Percentiles rank a stretch among this genome's conserved stretches.
Evolutionary conservation across 2,888 invertebrate species (phyloP).

Genomic region (Iphiclides podalirius): DNA sequence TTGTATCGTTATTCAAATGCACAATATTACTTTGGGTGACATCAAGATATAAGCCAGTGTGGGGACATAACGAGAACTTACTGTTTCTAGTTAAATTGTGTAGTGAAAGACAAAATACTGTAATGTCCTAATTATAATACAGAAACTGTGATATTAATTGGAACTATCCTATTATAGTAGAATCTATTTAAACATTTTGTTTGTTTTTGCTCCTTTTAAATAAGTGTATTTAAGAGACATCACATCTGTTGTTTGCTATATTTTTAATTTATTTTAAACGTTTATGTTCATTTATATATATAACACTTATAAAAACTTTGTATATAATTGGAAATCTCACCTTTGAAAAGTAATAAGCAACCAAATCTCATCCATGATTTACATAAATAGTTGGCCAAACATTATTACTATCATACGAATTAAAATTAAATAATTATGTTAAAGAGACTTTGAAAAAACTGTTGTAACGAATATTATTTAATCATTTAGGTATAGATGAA

Average conservation of each 20-base stretch:
- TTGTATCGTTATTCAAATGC: conserved; percentile 83
- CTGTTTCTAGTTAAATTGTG: conserved; percentile 76
- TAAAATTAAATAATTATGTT: too few species aligned
- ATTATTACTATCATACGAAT: too few species aligned
- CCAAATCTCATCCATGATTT: too few species aligned
- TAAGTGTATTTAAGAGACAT: not conserved
- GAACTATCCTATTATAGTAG: conserved; percentile 66
- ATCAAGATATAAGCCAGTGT: conserved; percentile 77
- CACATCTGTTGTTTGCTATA: not conserved
- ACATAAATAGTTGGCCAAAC: too few species aligned
- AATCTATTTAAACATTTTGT: conserved; percentile 39
- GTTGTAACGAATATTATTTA: too few species aligned
- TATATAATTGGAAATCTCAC: too few species aligned
- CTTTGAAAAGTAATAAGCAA: too few species aligned
- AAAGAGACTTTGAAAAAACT: too few species aligned
- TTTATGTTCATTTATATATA: conserved; percentile 1
- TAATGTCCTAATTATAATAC: conserved; percentile 75
- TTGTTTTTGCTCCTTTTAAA: too few species aligned
- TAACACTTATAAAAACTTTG: too few species aligned
- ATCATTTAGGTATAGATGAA: too few species aligned
- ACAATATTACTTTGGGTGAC: conserved; percentile 90
- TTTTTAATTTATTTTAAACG: not conserved
- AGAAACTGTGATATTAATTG: conserved; percentile 79
- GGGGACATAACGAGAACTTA: conserved; percentile 78
- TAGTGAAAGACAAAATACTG: conserved; percentile 66